These are phyloP conservation scores for Lepidurus apus DNA, from an alignment of 1,140 invertebrate genomes.

Conservation along the genomic window DNA sequence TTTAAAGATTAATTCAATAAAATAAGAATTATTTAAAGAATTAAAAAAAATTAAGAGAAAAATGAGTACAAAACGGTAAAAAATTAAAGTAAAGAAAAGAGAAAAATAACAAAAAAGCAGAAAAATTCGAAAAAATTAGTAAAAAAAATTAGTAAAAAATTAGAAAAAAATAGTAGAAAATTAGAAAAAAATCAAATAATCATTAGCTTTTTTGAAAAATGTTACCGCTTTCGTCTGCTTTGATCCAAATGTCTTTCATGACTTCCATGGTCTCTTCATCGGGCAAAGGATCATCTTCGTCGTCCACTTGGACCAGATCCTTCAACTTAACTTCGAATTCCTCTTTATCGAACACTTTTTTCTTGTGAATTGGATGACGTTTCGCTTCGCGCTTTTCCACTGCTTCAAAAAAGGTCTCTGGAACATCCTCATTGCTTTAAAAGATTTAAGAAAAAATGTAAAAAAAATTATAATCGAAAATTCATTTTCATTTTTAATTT, in stretches of 20 bases:
- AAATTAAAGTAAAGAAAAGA: background rate
- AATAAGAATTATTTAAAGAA: background rate
- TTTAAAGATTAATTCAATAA: background rate
- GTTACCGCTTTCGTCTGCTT: constrained; percentile 69
- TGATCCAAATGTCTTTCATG: constrained; percentile 72
- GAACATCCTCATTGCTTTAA: constrained; percentile 34
- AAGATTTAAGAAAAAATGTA: background rate
- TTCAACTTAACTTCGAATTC: constrained; percentile 38
- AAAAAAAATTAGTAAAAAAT: background rate
- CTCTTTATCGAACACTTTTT: constrained; percentile 5
- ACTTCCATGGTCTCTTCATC: constrained; percentile 69
- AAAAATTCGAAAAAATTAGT: constrained; percentile 31
- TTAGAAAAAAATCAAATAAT: background rate
- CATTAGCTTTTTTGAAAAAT: constrained; percentile 35
- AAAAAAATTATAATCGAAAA: background rate
- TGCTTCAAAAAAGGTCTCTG: constrained; percentile 42
- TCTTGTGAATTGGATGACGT: constrained; percentile 54
- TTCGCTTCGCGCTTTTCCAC: constrained; percentile 41
- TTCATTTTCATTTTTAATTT: too few species aligned
- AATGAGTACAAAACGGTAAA: too few species aligned
- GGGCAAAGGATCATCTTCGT: constrained; percentile 47
- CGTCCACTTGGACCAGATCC: constrained; percentile 37
- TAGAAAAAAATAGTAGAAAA: background rate
- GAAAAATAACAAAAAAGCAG: background rate
- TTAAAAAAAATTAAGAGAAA: background rate